A percentile compares a stretch with the other conserved stretches of the same genome.
phyloP scores from a whole-genome alignment of 1,140 invertebrate species.

The Drosophila bocqueti region DNA sequence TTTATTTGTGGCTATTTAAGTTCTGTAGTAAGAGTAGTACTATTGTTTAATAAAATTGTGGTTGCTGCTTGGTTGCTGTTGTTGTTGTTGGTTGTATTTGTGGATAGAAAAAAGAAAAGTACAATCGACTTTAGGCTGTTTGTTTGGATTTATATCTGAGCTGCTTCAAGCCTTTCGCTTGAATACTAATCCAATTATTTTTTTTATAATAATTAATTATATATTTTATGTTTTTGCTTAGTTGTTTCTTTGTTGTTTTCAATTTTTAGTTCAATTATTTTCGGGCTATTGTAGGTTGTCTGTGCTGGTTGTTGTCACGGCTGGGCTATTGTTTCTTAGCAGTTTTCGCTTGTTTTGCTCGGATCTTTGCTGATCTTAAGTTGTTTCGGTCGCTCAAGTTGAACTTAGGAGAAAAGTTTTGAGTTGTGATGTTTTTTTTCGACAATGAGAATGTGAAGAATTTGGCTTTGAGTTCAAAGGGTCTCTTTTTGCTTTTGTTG shows the following conservation, averaged over 20 bases:
- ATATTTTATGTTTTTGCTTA: constrained; percentile 37
- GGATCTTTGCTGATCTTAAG: constrained; percentile 64
- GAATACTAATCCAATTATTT: constrained; percentile 19
- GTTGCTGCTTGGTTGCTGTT: constrained; percentile 44
- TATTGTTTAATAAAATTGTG: constrained; percentile 76
- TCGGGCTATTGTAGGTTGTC: constrained; percentile 70
- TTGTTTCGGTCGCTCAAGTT: constrained; percentile 68
- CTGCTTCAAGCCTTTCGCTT: constrained; percentile 14
- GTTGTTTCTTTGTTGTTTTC: constrained; percentile 33
- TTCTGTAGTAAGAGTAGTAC: constrained; percentile 78
- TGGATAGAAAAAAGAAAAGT: constrained; percentile 81
- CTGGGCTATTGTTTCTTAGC: constrained; percentile 79
- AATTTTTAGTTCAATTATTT: constrained; percentile 57
- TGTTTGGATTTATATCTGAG: constrained; percentile 41
- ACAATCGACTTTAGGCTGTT: constrained; percentile 84
- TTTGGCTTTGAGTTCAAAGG: constrained; percentile 23
- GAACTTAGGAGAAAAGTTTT: constrained; percentile 55
- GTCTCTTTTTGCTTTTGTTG: constrained; percentile 4
- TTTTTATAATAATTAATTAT: constrained; percentile 22
- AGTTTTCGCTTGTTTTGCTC: constrained; percentile 54
- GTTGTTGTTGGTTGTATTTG: constrained; percentile 53
- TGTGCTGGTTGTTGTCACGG: constrained; percentile 52
- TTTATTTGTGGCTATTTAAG: constrained; percentile 74
- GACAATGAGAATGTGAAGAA: constrained; percentile 37
- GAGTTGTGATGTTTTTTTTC: constrained; percentile 40